phyloP scores from a whole-genome alignment of 2,113 vertebrate genomes.

The Miniopterus natalensis region DNA sequence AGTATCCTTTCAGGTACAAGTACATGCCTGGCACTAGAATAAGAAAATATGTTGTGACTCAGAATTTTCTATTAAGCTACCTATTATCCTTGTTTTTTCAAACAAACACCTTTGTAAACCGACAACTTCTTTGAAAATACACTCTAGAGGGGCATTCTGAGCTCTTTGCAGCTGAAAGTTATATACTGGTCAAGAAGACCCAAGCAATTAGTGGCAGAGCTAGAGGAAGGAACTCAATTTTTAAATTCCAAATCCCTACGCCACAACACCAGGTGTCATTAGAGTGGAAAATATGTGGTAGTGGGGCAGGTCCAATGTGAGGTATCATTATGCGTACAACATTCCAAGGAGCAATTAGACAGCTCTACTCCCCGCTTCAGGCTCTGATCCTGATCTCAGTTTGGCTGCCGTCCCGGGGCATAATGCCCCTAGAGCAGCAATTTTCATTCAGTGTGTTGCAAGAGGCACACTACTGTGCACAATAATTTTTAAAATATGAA shows the following conservation, averaged over 20 bases:
- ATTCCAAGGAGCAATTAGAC: background rate
- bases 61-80: background rate
- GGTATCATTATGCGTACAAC: background rate
- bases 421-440: background rate
- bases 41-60: background rate
- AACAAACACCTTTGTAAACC: background rate
- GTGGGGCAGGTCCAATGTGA: background rate
- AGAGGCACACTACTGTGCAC: background rate
- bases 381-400: background rate
- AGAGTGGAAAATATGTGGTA: background rate
- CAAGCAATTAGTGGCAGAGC: background rate
- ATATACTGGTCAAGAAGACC: background rate
- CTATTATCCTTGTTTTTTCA: background rate
- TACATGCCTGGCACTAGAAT: background rate
- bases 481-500: background rate
- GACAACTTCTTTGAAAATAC: slow-evolving; percentile 11
- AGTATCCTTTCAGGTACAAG: background rate
- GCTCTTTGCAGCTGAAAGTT: background rate
- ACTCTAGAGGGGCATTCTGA: background rate
- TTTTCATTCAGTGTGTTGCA: background rate
- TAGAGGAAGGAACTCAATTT: background rate
- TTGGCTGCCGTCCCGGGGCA: background rate
- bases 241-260: background rate
- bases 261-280: background rate
- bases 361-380: background rate